A percentile compares a stretch with the other conserved stretches of the same genome.
Evolutionary conservation across 2,797 vertebrate species (phyloP).

Genomic region (Mus spretus): DNA sequence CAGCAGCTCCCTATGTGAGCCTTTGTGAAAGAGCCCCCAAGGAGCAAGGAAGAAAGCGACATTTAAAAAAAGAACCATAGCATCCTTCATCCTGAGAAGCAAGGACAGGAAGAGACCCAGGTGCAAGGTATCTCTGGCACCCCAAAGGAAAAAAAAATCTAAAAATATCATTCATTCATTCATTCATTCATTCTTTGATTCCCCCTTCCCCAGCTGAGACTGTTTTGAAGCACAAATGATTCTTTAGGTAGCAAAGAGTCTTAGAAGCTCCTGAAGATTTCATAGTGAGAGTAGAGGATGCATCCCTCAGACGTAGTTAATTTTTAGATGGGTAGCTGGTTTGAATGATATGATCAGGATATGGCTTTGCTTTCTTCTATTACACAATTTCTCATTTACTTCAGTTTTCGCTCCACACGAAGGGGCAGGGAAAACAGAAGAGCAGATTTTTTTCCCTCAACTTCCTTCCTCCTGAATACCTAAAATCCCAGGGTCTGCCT

Average conservation of each 20-base stretch:
- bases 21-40: constrained; percentile 61
- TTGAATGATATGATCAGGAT: constrained; percentile 27
- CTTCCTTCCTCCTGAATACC: background rate
- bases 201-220: background rate
- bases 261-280: constrained; percentile 68
- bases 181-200: constrained; percentile 68
- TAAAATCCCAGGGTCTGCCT: background rate
- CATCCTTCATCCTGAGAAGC: constrained; percentile 56
- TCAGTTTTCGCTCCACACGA: constrained; percentile 52
- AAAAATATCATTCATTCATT: constrained; percentile 56
- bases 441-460: background rate
- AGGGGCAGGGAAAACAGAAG: constrained; percentile 26
- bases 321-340: constrained; percentile 41
- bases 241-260: constrained; percentile 51
- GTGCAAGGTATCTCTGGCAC: constrained; percentile 37
- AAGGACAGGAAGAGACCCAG: constrained; percentile 52
- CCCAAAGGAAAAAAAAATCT: constrained; percentile 54
- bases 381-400: constrained; percentile 21
- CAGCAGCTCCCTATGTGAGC: background rate
- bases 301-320: background rate
- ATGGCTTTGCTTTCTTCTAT: constrained; percentile 33
- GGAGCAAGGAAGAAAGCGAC: constrained; percentile 55
- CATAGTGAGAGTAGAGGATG: background rate
- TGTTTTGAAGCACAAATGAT: constrained; percentile 60
- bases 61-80: constrained; percentile 55